Conservation (phyloP, 2,888 invertebrate species). For the Girardia tigrina region DNA sequence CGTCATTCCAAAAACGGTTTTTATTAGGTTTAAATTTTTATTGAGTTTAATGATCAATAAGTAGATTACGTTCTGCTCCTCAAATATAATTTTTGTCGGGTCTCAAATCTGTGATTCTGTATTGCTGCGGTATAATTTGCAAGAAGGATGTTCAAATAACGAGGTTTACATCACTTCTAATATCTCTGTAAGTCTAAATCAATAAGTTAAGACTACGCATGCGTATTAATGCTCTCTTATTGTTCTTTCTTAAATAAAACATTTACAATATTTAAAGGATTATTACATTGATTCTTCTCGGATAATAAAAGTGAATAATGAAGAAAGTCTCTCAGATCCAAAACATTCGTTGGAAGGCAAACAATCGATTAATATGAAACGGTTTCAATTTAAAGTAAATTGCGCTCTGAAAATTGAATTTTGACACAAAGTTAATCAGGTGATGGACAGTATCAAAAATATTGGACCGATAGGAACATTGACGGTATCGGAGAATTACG, state of each 20-base stretch:
- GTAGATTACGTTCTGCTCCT: neutral
- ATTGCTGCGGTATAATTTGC: neutral
- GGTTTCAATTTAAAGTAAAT: conserved; percentile 3
- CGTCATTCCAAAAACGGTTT: conserved; percentile 25
- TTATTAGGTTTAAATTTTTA: neutral
- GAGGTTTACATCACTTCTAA: neutral
- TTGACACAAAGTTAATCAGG: neutral
- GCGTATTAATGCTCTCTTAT: no score
- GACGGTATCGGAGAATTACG: neutral
- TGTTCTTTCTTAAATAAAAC: no score
- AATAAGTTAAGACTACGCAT: no score
- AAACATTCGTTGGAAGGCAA: neutral
- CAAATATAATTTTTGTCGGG: neutral
- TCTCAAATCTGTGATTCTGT: conserved; percentile 23
- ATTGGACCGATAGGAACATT: neutral
- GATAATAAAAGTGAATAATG: neutral
- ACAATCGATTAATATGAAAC: neutral
- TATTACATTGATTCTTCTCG: neutral
- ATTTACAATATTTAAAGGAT: no score
- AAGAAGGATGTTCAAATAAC: neutral
- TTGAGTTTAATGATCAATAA: no score
- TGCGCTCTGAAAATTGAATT: neutral
- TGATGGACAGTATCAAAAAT: neutral
- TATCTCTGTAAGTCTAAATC: neutral
- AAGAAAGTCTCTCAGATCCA: neutral